A percentile compares a stretch with the other conserved stretches of the same genome.
phyloP scores from a whole-genome alignment of 2,113 vertebrate species.

The Crypturellus undulatus region DNA sequence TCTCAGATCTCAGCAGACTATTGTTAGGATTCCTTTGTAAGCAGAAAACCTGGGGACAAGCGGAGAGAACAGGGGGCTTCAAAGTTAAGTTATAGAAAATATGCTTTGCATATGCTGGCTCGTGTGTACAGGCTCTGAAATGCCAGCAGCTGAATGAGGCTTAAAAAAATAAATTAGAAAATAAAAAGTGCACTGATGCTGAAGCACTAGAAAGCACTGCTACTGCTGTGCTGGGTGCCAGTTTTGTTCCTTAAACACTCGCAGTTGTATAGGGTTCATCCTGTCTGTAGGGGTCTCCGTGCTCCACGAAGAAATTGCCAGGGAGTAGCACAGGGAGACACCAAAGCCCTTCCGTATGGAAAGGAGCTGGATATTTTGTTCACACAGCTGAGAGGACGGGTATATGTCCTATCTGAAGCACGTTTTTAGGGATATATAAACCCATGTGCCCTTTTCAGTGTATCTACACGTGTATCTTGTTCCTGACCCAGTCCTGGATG shows the following conservation, averaged over 20 bases:
- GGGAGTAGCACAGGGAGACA: background rate
- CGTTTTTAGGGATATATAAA: background rate
- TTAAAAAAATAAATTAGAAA: background rate
- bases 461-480: background rate
- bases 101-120: background rate
- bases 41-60: background rate
- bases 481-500: background rate
- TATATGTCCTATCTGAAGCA: background rate
- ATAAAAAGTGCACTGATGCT: background rate
- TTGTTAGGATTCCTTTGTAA: background rate
- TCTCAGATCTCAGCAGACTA: background rate
- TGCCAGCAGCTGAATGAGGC: background rate
- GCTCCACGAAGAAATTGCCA: background rate
- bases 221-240: background rate
- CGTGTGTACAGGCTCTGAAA: background rate
- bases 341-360: fast-evolving
- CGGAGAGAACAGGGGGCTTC: background rate
- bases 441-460: background rate
- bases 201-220: background rate
- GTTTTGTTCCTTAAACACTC: fast-evolving
- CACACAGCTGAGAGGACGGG: background rate
- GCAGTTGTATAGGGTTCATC: background rate
- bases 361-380: background rate
- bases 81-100: background rate
- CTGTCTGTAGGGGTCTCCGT: conserved; percentile 24